Base-by-base conservation (phyloP, 2,797 vertebrate species). In the Gobionotothen gibberifrons region DNA sequence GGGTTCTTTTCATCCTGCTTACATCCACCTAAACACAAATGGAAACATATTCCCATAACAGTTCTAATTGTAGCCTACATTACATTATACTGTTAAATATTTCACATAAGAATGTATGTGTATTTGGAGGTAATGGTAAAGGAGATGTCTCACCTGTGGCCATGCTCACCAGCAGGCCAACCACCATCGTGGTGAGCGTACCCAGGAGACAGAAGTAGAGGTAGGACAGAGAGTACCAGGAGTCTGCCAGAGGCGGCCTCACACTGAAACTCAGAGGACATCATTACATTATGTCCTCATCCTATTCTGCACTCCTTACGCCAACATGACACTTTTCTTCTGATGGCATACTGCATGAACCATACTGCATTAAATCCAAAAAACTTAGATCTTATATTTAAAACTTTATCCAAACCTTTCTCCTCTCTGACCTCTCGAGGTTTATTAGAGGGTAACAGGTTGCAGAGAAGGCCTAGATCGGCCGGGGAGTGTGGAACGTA, bases 191-290 rank as follows among this genome's bases (percentile, higher is more conserved):
- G 57, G 54, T 72, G 82, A 95, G 9, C 36, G 72, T 69, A 3
- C 94, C 95, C 51, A 96, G 10, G 4, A 90, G 78, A 46, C 90
- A 79, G 42, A 96, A 86, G 87, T 96, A 95, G 51, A 96, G 74
- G 61, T 96, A 96, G 51, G 95, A 96, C 75, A 96, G 78, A 29
- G 95, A 95, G 78, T 96, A 96, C 95, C 93, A 95, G 74, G 62
- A 63, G 81, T 95, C 94, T 70, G 94, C 95, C 59, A 96, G 44
- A 42, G 73, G 40, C 40, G 95, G 95, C 72, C 95, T 91, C 59
- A 75, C 22, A 56, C 91, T 94, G 86, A 76, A 12, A 44, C n/a
- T 71, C 42, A 63, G 15, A 80, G 19, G 12, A 57, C 44, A 63
- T 40, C 2, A 39, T 17, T 44, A 58, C 9, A 63, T 29, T 53